phyloP scores from a whole-genome alignment of 2,888 invertebrate species.

The Machimus rusticus region DNA sequence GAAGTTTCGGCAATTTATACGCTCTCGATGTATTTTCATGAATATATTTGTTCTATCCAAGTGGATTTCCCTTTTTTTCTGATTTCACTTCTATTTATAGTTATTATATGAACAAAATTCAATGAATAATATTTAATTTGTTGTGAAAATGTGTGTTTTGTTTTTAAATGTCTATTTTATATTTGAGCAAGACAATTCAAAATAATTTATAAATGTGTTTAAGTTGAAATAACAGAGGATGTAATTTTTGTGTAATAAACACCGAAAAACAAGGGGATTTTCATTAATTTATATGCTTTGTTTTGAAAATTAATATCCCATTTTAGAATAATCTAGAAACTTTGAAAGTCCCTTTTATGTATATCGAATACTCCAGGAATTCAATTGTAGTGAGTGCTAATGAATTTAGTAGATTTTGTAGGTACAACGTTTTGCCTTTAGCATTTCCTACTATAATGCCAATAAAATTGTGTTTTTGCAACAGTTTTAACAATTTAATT shows the following conservation, averaged over 20 bases:
- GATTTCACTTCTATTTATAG: not conserved
- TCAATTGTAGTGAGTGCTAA: not conserved
- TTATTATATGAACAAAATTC: not conserved
- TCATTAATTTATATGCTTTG: too few species aligned
- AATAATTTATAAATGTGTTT: not conserved
- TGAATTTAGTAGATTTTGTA: not conserved
- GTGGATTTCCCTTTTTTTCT: not conserved
- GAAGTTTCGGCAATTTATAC: not conserved
- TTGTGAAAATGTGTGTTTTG: not conserved
- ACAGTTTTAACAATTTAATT: not conserved
- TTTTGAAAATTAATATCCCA: not conserved
- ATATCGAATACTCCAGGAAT: not conserved
- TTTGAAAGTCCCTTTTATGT: not conserved
- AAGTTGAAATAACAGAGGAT: not conserved
- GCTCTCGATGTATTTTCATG: not conserved
- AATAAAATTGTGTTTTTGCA: not conserved
- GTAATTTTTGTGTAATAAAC: too few species aligned
- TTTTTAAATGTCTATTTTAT: not conserved
- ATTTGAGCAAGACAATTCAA: not conserved
- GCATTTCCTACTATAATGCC: not conserved
- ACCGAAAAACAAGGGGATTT: too few species aligned
- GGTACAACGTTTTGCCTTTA: not conserved
- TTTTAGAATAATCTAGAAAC: not conserved
- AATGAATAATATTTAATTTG: not conserved
- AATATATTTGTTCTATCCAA: not conserved